Percentiles rank a stretch among this genome's conserved stretches.
Conservation (phyloP, 2,888 invertebrate genomes). For the Epicampocera succincta region DNA sequence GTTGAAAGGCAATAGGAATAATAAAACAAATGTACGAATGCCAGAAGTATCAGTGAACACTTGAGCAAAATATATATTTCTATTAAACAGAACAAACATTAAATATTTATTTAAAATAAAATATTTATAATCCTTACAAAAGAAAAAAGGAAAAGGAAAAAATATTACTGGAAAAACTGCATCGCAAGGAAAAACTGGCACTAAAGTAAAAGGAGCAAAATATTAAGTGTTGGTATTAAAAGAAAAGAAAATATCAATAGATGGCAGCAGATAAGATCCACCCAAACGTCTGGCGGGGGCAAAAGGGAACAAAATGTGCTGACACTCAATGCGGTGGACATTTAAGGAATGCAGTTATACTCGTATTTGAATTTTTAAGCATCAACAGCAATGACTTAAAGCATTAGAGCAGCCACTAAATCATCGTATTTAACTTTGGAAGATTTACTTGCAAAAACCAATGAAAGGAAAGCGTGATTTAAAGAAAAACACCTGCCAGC, state of each 20-base stretch:
- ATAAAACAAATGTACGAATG: constrained; percentile 5
- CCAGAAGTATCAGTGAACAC: constrained; percentile 37
- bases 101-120: constrained; percentile 66
- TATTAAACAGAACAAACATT: constrained; percentile 41
- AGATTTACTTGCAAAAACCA: no score
- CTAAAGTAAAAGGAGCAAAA: constrained; percentile 23
- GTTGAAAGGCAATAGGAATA: constrained; percentile 50
- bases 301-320: constrained; percentile 44
- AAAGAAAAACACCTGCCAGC: no score
- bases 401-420: not conserved
- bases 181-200: constrained; percentile 7
- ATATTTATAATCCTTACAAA: constrained; percentile 49
- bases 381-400: not conserved
- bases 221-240: constrained; percentile 33
- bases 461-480: no score
- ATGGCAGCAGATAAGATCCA: not conserved
- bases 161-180: constrained; percentile 12
- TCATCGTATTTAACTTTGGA: no score
- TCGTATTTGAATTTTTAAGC: not conserved
- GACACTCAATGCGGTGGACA: constrained; percentile 63
- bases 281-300: no score
- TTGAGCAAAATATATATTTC: constrained; percentile 23
- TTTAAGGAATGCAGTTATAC: constrained; percentile 33
- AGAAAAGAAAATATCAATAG: constrained; percentile 1
- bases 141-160: not conserved